Evolutionary conservation across 1,140 invertebrate species (phyloP), one percentile per base, ranked within the genome.

Genomic region (Lethrus apterus): DNA sequence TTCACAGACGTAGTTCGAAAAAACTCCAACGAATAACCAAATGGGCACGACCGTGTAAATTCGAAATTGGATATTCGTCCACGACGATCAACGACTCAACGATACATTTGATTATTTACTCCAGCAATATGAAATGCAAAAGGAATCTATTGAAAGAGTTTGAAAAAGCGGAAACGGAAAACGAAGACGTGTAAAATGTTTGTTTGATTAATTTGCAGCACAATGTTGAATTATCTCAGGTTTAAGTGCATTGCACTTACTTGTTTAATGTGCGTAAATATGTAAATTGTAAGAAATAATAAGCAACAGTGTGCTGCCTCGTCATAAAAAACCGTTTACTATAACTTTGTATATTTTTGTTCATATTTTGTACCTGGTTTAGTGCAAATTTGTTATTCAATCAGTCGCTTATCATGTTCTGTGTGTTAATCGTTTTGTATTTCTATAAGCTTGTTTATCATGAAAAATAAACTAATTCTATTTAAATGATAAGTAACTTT

Each of bases 1-100:
- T 76, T 56, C 66, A 64, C 31, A 70, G 66, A 57, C 66, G 64
- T 4, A 70, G 68, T 53, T 66, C 67, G 38, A 74, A 67, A 54
- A 64, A 70, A 40, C 65, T 67, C 36, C 58, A 64, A 4, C 65
- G 66, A 19, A 60, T 69, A 35, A 69, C 69, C 29, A 75, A 73
- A 50, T 78, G 74, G 74, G 65, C 72, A 34, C 62, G 76, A 20
- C 73, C 74, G 24, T 75, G 72, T 55, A 76, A 73, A 57, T 55
- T 77, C 20, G 71, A 75, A 55, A 66, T 76, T 3, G 72, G 68
- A 36, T 78, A 75, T 59, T 70, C 69, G 0, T 65, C 68, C 44
- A 67, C 68, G 44, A 57, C 70, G 51, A 52, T 66, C 31, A 70
- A 73, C n/a, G 71, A 76, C 51, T 75, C 69, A 54, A 72, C 70